Evolutionary conservation across 2,113 vertebrate genomes (phyloP), one percentile per base, ranked within the genome.

Genomic region (Peromyscus polionotus): DNA sequence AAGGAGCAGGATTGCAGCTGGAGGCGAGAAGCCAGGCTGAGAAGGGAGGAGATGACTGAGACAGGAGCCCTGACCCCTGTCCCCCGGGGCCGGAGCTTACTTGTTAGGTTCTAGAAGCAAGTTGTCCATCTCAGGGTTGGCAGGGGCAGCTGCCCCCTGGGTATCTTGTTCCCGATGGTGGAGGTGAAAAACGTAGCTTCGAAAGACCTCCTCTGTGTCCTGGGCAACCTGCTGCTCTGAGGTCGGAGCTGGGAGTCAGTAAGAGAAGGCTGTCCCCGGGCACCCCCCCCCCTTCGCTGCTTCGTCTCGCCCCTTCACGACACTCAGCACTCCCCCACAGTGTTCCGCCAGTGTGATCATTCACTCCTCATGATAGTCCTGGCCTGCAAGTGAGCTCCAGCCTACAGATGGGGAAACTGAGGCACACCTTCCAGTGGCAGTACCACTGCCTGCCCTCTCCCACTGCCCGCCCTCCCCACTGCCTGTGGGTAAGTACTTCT

Each of bases 121-220:
- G 5, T 97, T 95, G 17, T 26, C 93, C 3, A 99, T 98, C 98
- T 99, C 99, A 0, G 98, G 98, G 95, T 99, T 98, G 0, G n/a
- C 33, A 1, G 98, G 98, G 17, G 96, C 73, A 1, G 98, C 97
- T 0, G 94, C 98, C 14, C 98, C 99, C 0, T 97, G 95, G 17
- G 98, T 98, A 80, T 98, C 92, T 59, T 97, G 98, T 91, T 99
- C 99, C 95, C 98, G 98, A 28, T 96, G 98, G 77, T 99, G 98
- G 84, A 98, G 98, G 97, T 98, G 80, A 94, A 96, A 98, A 80
- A 98, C 98, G 8, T 98, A 99, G 97, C 98, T 99, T 13, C 92
- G 97, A 90, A 99, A 99, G 87, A 99, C 99, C 83, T 98, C 98
- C 94, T 98, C 98, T 0, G 99, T 98, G 90, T 99, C 98, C 79